Conservation (phyloP, 2,888 invertebrate species). For the Mamestra brassicae region DNA sequence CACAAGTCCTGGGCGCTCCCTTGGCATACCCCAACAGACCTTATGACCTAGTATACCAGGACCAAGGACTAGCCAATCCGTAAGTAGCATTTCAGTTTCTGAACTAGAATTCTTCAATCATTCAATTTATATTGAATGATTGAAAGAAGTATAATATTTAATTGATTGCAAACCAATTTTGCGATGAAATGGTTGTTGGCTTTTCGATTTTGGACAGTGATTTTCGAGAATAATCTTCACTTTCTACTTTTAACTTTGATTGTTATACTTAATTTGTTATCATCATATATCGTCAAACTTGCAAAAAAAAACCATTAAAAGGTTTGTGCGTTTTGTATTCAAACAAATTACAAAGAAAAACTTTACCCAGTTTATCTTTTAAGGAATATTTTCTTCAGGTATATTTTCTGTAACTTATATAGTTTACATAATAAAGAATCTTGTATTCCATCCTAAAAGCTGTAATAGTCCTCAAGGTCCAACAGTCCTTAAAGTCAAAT, state of each 20-base stretch:
- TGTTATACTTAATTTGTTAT: no score
- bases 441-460: no score
- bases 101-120: no score
- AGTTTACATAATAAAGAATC: no score
- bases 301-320: no score
- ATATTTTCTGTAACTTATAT: no score
- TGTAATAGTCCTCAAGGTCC: no score
- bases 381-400: no score
- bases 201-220: slow-evolving; percentile 17
- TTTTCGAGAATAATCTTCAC: slow-evolving; percentile 6
- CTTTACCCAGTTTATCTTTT: no score
- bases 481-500: background rate
- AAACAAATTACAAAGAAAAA: no score
- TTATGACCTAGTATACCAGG: slow-evolving; percentile 78
- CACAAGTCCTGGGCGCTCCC: slow-evolving; percentile 73
- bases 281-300: no score
- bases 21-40: slow-evolving; percentile 73
- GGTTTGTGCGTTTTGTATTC: no score
- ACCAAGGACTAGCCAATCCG: slow-evolving; percentile 76
- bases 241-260: slow-evolving; percentile 49
- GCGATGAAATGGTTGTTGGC: slow-evolving; percentile 10
- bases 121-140: background rate
- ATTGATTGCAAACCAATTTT: slow-evolving; percentile 30
- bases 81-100: slow-evolving; percentile 65
- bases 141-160: background rate